These are phyloP conservation scores for Rugalucina vietnamica DNA, from an alignment of 2,888 invertebrate species.

Conservation along the genomic window DNA sequence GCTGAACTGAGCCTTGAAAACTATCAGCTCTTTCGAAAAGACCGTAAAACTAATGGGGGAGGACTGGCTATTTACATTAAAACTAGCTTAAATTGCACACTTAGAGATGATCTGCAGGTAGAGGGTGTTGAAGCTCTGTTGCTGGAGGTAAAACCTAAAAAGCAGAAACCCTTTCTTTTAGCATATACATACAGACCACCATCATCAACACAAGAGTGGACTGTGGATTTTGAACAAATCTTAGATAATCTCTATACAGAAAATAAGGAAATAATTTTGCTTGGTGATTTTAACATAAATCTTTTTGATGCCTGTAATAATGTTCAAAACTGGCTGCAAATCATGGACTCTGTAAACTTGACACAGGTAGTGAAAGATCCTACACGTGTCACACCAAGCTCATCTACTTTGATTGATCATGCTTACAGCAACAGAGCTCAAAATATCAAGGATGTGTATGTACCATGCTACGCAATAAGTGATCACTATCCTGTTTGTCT, in stretches of 20 bases:
- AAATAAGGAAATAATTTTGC: neutral
- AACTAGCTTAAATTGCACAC: too few relatives aligned
- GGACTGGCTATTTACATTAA: too few relatives aligned
- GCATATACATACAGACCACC: neutral
- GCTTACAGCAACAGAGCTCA: neutral
- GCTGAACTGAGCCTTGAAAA: too few relatives aligned
- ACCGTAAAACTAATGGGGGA: too few relatives aligned
- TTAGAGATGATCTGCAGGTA: too few relatives aligned
- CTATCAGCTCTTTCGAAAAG: too few relatives aligned
- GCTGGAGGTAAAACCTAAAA: too few relatives aligned
- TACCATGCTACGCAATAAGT: neutral
- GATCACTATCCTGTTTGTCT: neutral
- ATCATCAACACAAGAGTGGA: neutral
- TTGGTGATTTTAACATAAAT: too few relatives aligned
- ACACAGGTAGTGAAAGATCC: neutral
- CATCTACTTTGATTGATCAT: neutral
- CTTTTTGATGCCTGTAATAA: too few relatives aligned
- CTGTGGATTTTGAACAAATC: neutral
- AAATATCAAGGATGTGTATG: neutral
- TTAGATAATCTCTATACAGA: neutral
- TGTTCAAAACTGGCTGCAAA: neutral
- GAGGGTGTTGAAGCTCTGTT: too few relatives aligned
- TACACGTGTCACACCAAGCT: neutral
- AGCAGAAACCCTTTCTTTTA: too few relatives aligned
- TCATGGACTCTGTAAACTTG: neutral